Evolutionary conservation across 2,888 invertebrate species (phyloP).

Genomic region (Flexamia atlantica): DNA sequence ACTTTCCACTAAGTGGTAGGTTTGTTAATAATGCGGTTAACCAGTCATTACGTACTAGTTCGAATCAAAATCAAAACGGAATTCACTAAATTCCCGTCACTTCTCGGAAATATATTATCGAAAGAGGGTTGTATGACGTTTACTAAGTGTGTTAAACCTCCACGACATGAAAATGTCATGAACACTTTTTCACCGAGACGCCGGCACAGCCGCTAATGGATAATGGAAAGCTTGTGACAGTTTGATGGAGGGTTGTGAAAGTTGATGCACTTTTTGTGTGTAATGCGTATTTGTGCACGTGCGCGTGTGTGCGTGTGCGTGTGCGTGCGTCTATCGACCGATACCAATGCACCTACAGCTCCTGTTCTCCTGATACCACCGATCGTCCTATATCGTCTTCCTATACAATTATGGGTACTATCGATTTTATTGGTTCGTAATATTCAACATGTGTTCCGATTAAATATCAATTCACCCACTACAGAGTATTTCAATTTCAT

Average conservation of each 20-base stretch:
- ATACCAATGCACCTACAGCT: not conserved
- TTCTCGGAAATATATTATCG: no score
- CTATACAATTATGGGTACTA: constrained; percentile 8
- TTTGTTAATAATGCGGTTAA: no score
- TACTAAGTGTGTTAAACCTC: no score
- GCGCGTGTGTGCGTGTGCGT: not conserved
- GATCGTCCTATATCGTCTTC: constrained; percentile 27
- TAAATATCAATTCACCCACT: no score
- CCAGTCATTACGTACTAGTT: no score
- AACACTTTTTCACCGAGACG: not conserved
- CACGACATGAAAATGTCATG: no score
- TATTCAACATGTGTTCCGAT: not conserved
- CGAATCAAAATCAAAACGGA: no score
- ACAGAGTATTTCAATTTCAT: no score
- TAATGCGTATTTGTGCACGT: not conserved
- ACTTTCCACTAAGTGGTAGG: no score
- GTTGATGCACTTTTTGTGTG: not conserved
- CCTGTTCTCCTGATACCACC: constrained; percentile 15
- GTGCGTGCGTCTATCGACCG: constrained; percentile 6
- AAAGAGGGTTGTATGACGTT: no score
- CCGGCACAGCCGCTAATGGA: not conserved
- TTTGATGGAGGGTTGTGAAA: not conserved
- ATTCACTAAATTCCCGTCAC: no score
- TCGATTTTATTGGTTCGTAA: constrained; percentile 29
- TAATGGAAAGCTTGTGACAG: not conserved